phyloP scores from a whole-genome alignment of 2,888 invertebrate genomes.

The Volucella bombylans region DNA sequence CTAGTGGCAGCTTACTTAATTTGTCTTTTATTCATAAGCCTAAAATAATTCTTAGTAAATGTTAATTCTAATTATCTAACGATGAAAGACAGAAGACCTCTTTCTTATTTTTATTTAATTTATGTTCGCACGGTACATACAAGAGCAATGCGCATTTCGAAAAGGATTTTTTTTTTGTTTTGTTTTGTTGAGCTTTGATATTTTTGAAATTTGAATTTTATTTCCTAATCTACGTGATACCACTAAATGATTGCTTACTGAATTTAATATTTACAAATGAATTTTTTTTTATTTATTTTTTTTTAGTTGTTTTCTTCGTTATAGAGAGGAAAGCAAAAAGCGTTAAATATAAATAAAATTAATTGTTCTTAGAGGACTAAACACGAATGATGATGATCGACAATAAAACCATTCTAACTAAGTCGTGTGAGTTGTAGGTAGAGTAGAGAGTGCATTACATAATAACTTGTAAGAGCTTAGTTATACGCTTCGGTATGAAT shows the following conservation, averaged over 20 bases:
- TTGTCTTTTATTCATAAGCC: conserved; percentile 57
- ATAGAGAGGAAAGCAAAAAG: conserved; percentile 25
- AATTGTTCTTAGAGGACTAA: conserved; percentile 24
- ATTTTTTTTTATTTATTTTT: background rate
- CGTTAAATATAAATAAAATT: conserved; percentile 34
- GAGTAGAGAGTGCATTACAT: conserved; percentile 43
- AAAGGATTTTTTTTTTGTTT: conserved; percentile 33
- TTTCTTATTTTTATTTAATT: background rate
- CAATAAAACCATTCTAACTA: background rate
- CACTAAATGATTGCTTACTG: conserved; percentile 42
- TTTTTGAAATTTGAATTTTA: conserved; percentile 20
- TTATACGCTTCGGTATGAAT: conserved; percentile 37
- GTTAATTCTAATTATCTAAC: conserved; percentile 49
- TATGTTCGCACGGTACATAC: no score
- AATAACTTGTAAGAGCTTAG: conserved; percentile 34
- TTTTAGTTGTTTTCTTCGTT: conserved; percentile 12
- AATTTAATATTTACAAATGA: conserved; percentile 61
- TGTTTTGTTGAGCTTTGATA: conserved; percentile 40
- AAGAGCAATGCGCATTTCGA: conserved; percentile 31
- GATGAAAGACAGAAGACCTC: conserved; percentile 25
- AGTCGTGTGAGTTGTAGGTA: conserved; percentile 3
- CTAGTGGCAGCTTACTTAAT: conserved; percentile 41
- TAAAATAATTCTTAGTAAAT: conserved; percentile 24
- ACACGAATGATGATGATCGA: background rate
- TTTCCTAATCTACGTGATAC: conserved; percentile 23